These are phyloP conservation scores for Drosophila limbata DNA, from an alignment of 2,888 invertebrate species.

Conservation along the genomic window DNA sequence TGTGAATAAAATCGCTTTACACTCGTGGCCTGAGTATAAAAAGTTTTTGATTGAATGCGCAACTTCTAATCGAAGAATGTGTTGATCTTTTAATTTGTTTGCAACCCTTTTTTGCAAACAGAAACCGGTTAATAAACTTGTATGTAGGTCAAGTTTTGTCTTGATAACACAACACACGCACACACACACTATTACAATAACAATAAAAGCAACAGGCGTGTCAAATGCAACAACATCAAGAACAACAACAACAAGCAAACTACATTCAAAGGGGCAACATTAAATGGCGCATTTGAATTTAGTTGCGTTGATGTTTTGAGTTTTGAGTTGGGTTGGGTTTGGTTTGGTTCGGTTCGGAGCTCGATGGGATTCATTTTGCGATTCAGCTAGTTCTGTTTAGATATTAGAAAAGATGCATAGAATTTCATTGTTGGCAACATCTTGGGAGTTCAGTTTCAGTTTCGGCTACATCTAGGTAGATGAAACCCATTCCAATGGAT, in stretches of 20 bases:
- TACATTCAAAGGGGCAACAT: slow-evolving; percentile 46
- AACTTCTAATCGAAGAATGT: slow-evolving; percentile 40
- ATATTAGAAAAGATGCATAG: slow-evolving; percentile 40
- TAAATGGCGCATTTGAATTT: slow-evolving; percentile 63
- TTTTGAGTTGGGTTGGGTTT: slow-evolving; percentile 39
- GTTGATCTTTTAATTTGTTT: slow-evolving; percentile 41
- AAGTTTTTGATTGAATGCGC: neutral
- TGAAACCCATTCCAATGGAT: slow-evolving; percentile 15
- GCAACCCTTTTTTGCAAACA: slow-evolving; percentile 56
- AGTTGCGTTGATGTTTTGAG: slow-evolving; percentile 27
- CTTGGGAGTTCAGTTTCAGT: slow-evolving; percentile 14
- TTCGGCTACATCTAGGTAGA: slow-evolving; percentile 40
- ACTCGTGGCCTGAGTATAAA: neutral
- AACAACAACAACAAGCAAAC: slow-evolving; percentile 39
- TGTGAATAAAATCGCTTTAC: neutral
- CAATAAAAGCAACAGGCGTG: slow-evolving; percentile 69
- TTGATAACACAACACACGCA: slow-evolving; percentile 69
- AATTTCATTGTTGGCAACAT: slow-evolving; percentile 23
- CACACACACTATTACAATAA: slow-evolving; percentile 29
- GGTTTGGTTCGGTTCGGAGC: slow-evolving; percentile 3
- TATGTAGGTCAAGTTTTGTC: slow-evolving; percentile 84
- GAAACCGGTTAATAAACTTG: slow-evolving; percentile 83
- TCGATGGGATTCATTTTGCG: slow-evolving; percentile 9
- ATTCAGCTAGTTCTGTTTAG: slow-evolving; percentile 47
- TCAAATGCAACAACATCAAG: slow-evolving; percentile 63